Evolutionary conservation across 2,888 invertebrate species (phyloP), one percentile per base, ranked within the genome.

Genomic region (Callinectes sapidus): DNA sequence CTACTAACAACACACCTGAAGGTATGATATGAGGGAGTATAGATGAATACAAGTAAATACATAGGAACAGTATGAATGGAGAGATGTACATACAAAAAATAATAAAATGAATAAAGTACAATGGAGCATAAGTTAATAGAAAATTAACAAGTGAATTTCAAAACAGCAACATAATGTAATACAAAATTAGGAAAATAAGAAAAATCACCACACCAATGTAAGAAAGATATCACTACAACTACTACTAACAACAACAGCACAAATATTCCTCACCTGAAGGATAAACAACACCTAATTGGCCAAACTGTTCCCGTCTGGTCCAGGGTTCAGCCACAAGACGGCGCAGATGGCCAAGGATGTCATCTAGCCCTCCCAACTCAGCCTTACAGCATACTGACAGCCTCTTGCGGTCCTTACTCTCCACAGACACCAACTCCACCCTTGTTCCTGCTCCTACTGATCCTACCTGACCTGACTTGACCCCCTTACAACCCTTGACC

Each of bases 281-380:
- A 91, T 94, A 92, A 14, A 8, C 6, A 28, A 93, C 91, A 88
- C 91, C 92, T 18, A 81, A 55, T 42, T 48, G 32, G 13, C 6
- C 42, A 91, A 91, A 92, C 54, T 91, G 81, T 66, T 91, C 48
- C 39, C 71, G n/a, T 28, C 89, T 91, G 32, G 42, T 8, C 91
- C 92, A 94, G n/a, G 92, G 92, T 39, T 92, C 92, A 14, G 42
- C 32, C 39, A 94, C 55, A 23, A 94, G 66, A 32, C 87, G 77
- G 14, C 91, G 61, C 2, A 93, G 66, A 61, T 93, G 91, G 6
- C n/a, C 48, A 39, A 94, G 66, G 18, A 94, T 85, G 13, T 87
- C n/a, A 23, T 93, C 92, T 5, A 94, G 81, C 23, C 94, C 94
- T 48, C 94, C 94, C 23, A 94, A 87, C 16, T n/a, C 66, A 13